Conservation (phyloP, 53 echinoderm and acorn worm genomes). For the Holothuria leucospilota region DNA sequence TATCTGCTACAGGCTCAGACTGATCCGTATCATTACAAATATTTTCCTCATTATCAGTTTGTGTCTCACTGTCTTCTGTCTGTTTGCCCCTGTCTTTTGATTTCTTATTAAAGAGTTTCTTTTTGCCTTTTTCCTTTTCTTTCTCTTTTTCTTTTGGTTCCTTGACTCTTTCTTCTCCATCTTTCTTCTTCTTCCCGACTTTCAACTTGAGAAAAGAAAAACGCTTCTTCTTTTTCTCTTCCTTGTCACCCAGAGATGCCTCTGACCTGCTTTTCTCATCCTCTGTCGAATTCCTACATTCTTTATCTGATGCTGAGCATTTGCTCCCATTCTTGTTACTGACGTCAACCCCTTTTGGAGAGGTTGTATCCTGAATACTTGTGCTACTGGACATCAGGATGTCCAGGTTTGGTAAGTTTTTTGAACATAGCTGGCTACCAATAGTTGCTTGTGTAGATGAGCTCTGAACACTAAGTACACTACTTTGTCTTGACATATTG, state of each 20-base stretch:
- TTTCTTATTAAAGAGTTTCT: constrained; percentile 66
- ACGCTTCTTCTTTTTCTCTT: constrained; percentile 87
- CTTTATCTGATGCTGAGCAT: neutral
- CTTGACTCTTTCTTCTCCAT: constrained; percentile 56
- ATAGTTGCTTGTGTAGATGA: neutral
- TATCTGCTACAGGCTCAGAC: constrained; percentile 49
- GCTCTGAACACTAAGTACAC: constrained; percentile 30
- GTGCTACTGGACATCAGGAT: constrained; percentile 19
- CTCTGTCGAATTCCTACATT: constrained; percentile 20
- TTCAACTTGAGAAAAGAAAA: constrained; percentile 95
- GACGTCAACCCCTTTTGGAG: neutral
- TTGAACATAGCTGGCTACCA: neutral
- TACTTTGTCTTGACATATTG: constrained; percentile 37
- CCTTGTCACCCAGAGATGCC: constrained; percentile 37
- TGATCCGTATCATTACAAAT: constrained; percentile 22
- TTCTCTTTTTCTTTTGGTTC: constrained; percentile 39
- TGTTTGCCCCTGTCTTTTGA: constrained; percentile 55
- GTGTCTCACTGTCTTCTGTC: constrained; percentile 47
- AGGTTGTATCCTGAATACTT: neutral
- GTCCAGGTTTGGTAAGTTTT: constrained; percentile 39
- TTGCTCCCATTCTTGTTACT: neutral
- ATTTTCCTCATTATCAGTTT: constrained; percentile 49
- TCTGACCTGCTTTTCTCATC: constrained; percentile 43
- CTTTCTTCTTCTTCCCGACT: constrained; percentile 71
- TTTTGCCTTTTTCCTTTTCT: constrained; percentile 72